phyloP scores from a whole-genome alignment of 2,888 invertebrate species.

The Meta bourneti region DNA sequence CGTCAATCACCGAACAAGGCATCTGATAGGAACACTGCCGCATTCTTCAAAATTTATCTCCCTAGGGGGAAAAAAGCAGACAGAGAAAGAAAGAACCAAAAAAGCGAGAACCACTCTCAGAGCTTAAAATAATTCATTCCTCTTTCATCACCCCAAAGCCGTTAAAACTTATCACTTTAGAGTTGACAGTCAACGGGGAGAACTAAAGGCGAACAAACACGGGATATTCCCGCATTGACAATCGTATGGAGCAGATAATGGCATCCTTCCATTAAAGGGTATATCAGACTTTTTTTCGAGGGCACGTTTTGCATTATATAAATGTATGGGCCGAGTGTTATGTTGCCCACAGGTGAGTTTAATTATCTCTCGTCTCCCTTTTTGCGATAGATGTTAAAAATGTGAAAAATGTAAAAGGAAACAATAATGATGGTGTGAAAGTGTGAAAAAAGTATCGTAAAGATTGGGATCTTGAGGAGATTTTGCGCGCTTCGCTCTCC shows the following conservation, averaged over 20 bases:
- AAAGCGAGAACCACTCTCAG: background rate
- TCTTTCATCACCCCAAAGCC: slow-evolving; percentile 36
- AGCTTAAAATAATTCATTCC: slow-evolving; percentile 55
- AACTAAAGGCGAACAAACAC: slow-evolving; percentile 45
- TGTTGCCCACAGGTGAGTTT: slow-evolving; percentile 70
- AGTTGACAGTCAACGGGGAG: slow-evolving; percentile 36
- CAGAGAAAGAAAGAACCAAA: background rate
- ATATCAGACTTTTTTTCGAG: slow-evolving; percentile 15
- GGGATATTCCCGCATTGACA: slow-evolving; percentile 22
- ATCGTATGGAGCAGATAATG: slow-evolving; percentile 60
- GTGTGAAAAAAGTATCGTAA: slow-evolving; percentile 33
- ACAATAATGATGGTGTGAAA: slow-evolving; percentile 8
- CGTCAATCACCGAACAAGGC: slow-evolving; percentile 22
- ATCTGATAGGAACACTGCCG: background rate
- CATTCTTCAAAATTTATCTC: slow-evolving; percentile 42
- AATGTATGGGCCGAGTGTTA: slow-evolving; percentile 33
- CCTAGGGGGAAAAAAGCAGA: background rate
- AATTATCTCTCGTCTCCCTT: slow-evolving; percentile 52
- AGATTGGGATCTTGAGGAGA: slow-evolving; percentile 66
- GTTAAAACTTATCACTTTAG: slow-evolving; percentile 62
- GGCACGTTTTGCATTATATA: slow-evolving; percentile 23
- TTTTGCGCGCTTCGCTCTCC: slow-evolving; percentile 15
- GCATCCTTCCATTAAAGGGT: slow-evolving; percentile 47
- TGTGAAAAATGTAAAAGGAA: slow-evolving; percentile 51
- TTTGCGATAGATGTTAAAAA: slow-evolving; percentile 21